A percentile compares a stretch with the other conserved stretches of the same genome.
These are phyloP conservation scores for Scaptomyza graminum DNA, from an alignment of 1,140 invertebrate species.

Conservation along the genomic window DNA sequence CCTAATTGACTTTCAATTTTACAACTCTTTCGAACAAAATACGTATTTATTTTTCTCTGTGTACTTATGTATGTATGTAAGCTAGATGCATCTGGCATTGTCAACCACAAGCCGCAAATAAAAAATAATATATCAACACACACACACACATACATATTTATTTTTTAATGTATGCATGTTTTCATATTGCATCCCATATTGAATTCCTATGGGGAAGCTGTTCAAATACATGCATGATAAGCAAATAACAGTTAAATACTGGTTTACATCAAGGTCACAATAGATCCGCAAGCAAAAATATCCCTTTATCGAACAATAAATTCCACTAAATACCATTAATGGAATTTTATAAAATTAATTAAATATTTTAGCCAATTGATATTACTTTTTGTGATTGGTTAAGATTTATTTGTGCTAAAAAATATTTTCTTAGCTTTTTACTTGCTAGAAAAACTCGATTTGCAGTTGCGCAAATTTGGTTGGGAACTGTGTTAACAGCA, in stretches of 20 bases:
- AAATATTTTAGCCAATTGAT: no score
- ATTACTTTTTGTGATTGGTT: no score
- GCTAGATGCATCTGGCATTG: slow-evolving; percentile 5
- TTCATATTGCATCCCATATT: slow-evolving; percentile 25
- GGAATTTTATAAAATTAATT: no score
- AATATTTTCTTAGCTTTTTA: background rate
- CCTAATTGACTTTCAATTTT: no score
- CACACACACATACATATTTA: background rate
- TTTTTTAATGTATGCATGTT: background rate
- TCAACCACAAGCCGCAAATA: slow-evolving; percentile 47
- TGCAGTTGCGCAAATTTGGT: background rate
- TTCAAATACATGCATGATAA: slow-evolving; percentile 29
- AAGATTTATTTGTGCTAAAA: no score
- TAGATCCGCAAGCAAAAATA: no score
- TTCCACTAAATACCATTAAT: no score
- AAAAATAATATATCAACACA: background rate
- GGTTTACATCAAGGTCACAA: background rate
- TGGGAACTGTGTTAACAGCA: background rate
- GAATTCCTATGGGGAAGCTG: slow-evolving; percentile 38
- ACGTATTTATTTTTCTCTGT: background rate
- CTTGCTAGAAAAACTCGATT: background rate
- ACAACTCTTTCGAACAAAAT: background rate
- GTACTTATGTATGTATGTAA: background rate
- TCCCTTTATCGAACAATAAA: no score
- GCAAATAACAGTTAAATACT: background rate